phyloP scores from a whole-genome alignment of 2,888 invertebrate species.

The Epirrhoe alternata region DNA sequence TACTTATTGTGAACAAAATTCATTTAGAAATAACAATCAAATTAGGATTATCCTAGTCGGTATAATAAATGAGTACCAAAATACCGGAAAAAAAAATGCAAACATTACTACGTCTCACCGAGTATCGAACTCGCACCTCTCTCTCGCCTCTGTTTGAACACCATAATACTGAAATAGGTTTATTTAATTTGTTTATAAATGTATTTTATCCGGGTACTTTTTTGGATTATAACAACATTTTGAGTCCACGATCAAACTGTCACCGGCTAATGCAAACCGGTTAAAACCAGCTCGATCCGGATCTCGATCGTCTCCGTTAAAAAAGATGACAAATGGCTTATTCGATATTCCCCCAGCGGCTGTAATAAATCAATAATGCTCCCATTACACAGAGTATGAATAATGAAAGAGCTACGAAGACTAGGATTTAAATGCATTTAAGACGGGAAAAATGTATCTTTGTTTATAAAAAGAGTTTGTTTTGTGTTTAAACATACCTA shows the following conservation, averaged over 20 bases:
- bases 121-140: no score
- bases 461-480: background rate
- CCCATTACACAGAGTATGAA: conserved; percentile 57
- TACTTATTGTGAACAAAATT: no score
- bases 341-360: conserved; percentile 55
- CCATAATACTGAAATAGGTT: no score
- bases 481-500: no score
- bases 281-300: conserved; percentile 26
- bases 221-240: background rate
- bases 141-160: no score
- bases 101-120: no score
- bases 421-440: conserved; percentile 35
- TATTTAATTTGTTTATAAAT: no score
- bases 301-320: conserved; percentile 28
- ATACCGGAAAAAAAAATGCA: no score
- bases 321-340: conserved; percentile 60
- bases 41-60: no score
- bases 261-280: conserved; percentile 3
- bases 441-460: conserved; percentile 3
- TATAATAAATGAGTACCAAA: no score
- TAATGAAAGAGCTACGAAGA: conserved; percentile 53
- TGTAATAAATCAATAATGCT: conserved; percentile 62
- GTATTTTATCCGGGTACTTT: no score
- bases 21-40: no score
- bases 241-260: conserved; percentile 1